Evolutionary conservation across 2,797 vertebrate species (phyloP), one percentile per base, ranked within the genome.

Genomic region (Hybognathus amarus): DNA sequence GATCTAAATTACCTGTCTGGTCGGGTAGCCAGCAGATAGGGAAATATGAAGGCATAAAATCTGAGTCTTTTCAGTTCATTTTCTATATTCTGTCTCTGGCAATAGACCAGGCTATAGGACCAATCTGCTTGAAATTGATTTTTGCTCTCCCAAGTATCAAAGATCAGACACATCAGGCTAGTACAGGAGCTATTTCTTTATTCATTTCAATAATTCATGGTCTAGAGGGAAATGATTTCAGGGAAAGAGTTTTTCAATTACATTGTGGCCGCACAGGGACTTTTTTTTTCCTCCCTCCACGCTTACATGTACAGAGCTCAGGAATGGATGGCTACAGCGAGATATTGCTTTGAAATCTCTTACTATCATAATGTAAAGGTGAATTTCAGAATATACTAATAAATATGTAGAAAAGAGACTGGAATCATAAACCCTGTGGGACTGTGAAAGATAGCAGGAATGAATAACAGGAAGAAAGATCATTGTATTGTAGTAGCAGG

Each of bases 141-240:
- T 86, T 83, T 79, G 33, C 67, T 79, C 71, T 83, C 54, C 10
- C 45, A 33, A 45, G 80, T 85, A 90, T 91, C 87, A 90, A 87
- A 87, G 85, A 90, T 88, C 88, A 17, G 45, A 89, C 88, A 85
- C 85, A 87, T 87, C 88, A 87, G 83, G 88, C 88, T 87, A 87
- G 77, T 90, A 89, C 89, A n/a, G 83, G 56, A 86, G 81, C 68
- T 83, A 85, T 88, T 87, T 87, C 89, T 90, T 89, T 75, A 85
- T 88, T 90, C 86, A 85, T 90, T 92, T 93, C 88, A 93, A 92
- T 93, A 91, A 93, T 93, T 93, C 90, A 92, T 90, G 84, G 89
- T 79, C 89, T 90, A 87, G 85, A 66, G 80, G 84, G 83, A 88
- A 92, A 91, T 89, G 87, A 89, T 93, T 92, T 91, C 71, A 83